Evolutionary conservation across 2,113 vertebrate genomes (phyloP), one percentile per base, ranked within the genome.

Genomic region (Perca flavescens): DNA sequence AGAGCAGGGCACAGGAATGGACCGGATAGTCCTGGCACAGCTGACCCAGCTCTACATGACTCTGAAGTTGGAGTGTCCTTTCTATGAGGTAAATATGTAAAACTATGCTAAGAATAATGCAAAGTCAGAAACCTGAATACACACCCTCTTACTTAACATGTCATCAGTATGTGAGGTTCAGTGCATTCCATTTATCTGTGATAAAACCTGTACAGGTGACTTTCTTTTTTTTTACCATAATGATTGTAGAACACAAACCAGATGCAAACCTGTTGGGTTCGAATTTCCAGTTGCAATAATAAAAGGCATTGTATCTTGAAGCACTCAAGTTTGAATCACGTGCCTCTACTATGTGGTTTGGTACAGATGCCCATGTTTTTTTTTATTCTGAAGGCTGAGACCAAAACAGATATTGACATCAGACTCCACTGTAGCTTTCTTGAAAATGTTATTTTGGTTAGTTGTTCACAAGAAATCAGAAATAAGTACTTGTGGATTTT

Each of bases 21-120:
- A 97, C 88, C 91, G 86, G 49, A 19, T 66, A 17, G 87, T 94
- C 67, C 87, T 95, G 70, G 96, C 95, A 25, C 96, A 95, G 82
- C 84, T 99, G 87, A 97, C 97, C 2, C 98, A 97, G 63, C 96
- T 99, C 53, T 96, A 96, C 92, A 93, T 99, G 85, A 96, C 96
- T 3, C 85, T 97, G 11, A 93, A 92, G 82, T 86, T 99, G 22
- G 98, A 99, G 72, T 99, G 97, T 85, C 97, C 97, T 0, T 97
- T 94, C 89, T 98, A 99, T 81, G 71, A 96, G 90, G 94, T 94
- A 76, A 68, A 25, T 0, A 54, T 57, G 16, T 36, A 5, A 57
- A 69, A 49, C 12, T 8, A n/a, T 58, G 36, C 36, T 15, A 70
- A 31, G 22, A 34, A 28, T 63, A 53, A 62, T 46, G 14, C 25